Conservation (phyloP, 2,888 invertebrate genomes). For the Netelia inedita region DNA sequence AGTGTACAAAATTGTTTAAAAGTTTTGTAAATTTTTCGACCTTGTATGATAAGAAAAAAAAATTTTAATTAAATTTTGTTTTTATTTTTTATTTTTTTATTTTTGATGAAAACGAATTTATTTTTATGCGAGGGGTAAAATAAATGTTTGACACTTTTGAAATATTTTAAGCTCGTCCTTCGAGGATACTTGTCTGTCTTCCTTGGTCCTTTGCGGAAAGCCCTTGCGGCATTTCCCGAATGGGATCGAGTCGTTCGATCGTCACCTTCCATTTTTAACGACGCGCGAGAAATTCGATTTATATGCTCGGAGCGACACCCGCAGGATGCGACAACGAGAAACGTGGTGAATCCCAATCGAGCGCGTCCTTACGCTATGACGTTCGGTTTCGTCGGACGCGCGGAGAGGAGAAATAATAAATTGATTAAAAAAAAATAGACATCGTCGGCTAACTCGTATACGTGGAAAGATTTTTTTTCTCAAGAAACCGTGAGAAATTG, state of each 20-base stretch:
- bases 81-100: too few species aligned
- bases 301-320: constrained; percentile 55
- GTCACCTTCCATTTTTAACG: constrained; percentile 54
- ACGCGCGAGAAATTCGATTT: constrained; percentile 40
- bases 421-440: not conserved
- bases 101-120: too few species aligned
- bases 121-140: too few species aligned
- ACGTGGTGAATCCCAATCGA: constrained; percentile 57
- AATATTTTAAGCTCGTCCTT: not conserved
- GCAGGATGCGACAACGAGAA: constrained; percentile 58
- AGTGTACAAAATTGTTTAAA: too few species aligned
- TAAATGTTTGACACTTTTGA: too few species aligned
- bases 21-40: too few species aligned
- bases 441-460: not conserved
- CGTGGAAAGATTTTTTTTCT: too few species aligned
- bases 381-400: constrained; percentile 2
- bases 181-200: not conserved
- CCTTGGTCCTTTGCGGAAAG: constrained; percentile 2
- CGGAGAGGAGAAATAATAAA: not conserved
- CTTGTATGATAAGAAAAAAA: too few species aligned
- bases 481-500: not conserved
- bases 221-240: constrained; percentile 26
- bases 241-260: constrained; percentile 43
- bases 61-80: too few species aligned
- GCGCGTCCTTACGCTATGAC: constrained; percentile 8